Base-by-base conservation (phyloP, 2,113 vertebrate genomes). In the rabbit (Oryctolagus cuniculus) region DNA sequence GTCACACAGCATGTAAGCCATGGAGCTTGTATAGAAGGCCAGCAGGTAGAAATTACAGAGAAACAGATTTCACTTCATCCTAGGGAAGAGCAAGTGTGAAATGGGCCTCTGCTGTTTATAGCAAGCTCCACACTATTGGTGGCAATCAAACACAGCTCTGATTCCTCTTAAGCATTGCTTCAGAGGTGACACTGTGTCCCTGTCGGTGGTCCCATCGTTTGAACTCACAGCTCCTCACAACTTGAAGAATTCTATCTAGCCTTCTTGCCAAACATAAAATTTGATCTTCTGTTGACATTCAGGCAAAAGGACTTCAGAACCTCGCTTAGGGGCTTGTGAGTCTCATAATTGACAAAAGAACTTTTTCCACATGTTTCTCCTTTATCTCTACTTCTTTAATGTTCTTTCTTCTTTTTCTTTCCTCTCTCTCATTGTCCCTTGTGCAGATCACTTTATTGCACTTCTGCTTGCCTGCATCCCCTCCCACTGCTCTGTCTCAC, bases 271-370 rank as follows among this genome's bases (percentile, higher is more conserved):
- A 70, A 31, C 87, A 78, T 79, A 63, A 95, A 73, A 75, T 38
- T 38, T 70, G 12, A 31, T 83, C 44, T 67, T 53, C 44, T 53
- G 64, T 61, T 72, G 72, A 66, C 24, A 49, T 93, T 74, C 34
- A 81, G 12, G n/a, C 31, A 78, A 64, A 69, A 84, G 55, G 24
- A 53, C 11, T 88, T 95, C n/a, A 80, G 29, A 92, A 72, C n/a
- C 27, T 87, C 21, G 24, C 15, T 83, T n/a, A 29, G 22, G 29
- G 66, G 16, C 15, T 72, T 31, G 19, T 67, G 10, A 72, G 11
- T 72, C 61, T 63, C 81, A 85, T n/a, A 92, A 29, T 0, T 88
- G 38, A 78, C 53, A 85, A 55, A 89, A 25, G 51, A 81, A 81
- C 8, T 49, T 81, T 84, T 89, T 72, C 53, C 13, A 38, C 0